phyloP scores from a whole-genome alignment of 2,797 vertebrate genomes.

The Harpagifer antarcticus region DNA sequence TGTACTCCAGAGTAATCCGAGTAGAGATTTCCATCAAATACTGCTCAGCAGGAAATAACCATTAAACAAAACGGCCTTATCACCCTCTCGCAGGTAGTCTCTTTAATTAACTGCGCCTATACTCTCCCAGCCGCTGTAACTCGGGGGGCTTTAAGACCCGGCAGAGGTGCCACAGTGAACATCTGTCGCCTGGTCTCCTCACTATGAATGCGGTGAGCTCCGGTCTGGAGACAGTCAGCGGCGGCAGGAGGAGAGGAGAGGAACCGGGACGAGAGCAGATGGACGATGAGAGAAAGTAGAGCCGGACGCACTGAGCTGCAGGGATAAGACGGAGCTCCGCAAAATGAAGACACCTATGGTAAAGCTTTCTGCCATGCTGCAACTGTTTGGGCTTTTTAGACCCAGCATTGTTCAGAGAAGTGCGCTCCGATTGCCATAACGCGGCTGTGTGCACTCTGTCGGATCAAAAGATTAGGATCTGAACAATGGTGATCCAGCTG shows the following conservation, averaged over 20 bases:
- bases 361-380: slow-evolving; percentile 68
- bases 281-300: slow-evolving; percentile 83
- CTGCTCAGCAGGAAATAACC: slow-evolving; percentile 44
- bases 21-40: slow-evolving; percentile 41
- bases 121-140: slow-evolving; percentile 33
- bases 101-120: slow-evolving; percentile 53
- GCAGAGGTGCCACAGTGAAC: slow-evolving; percentile 70
- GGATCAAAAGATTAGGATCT: slow-evolving; percentile 72
- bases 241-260: slow-evolving; percentile 54
- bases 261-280: slow-evolving; percentile 45
- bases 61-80: slow-evolving; percentile 62
- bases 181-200: slow-evolving; percentile 78
- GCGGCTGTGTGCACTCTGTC: slow-evolving; percentile 36
- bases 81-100: slow-evolving; percentile 54
- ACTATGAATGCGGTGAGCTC: slow-evolving; percentile 69
- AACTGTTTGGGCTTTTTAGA: slow-evolving; percentile 44
- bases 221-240: slow-evolving; percentile 63
- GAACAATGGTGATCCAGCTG: slow-evolving; percentile 72
- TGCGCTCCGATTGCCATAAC: slow-evolving; percentile 29
- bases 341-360: slow-evolving; percentile 97
- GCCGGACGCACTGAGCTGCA: slow-evolving; percentile 80
- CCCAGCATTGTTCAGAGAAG: slow-evolving; percentile 49
- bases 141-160: slow-evolving; percentile 81
- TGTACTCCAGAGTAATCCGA: slow-evolving; percentile 27
- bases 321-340: slow-evolving; percentile 80